Evolutionary conservation across 2,113 vertebrate genomes (phyloP).

Genomic region (Cardinalis cardinalis): DNA sequence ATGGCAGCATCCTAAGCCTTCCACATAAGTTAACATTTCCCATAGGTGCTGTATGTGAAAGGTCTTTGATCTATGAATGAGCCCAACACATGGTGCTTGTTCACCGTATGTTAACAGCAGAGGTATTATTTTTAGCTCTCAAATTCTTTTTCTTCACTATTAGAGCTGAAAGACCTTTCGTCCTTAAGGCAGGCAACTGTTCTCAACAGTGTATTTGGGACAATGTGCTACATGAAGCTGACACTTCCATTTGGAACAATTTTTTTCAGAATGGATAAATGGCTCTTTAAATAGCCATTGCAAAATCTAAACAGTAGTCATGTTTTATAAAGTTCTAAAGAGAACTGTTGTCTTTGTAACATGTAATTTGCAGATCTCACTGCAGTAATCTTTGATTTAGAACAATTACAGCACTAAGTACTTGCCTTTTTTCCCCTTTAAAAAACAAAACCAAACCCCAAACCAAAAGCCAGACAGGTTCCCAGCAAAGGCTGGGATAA

Average conservation of each 20-base stretch:
- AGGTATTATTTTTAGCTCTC: conserved; percentile 37
- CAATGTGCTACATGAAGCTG: background rate
- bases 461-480: conserved; percentile 1
- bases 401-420: conserved; percentile 10
- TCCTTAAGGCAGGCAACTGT: background rate
- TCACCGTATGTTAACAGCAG: background rate
- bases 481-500: conserved; percentile 27
- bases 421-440: background rate
- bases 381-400: conserved; percentile 26
- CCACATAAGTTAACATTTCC: background rate
- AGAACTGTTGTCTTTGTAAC: conserved; percentile 16
- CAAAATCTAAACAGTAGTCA: background rate
- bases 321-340: background rate
- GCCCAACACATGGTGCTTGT: conserved; percentile 3
- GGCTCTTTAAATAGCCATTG: background rate
- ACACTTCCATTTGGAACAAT: background rate
- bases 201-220: background rate
- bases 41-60: background rate
- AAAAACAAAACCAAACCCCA: conserved; percentile 15
- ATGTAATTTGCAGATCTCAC: background rate
- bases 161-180: background rate
- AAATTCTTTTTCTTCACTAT: background rate
- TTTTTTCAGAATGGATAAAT: background rate
- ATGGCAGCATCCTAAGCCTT: background rate
- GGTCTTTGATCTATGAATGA: conserved; percentile 34